Conservation (phyloP, 2,797 vertebrate species). For the Onychomys torridus region DNA sequence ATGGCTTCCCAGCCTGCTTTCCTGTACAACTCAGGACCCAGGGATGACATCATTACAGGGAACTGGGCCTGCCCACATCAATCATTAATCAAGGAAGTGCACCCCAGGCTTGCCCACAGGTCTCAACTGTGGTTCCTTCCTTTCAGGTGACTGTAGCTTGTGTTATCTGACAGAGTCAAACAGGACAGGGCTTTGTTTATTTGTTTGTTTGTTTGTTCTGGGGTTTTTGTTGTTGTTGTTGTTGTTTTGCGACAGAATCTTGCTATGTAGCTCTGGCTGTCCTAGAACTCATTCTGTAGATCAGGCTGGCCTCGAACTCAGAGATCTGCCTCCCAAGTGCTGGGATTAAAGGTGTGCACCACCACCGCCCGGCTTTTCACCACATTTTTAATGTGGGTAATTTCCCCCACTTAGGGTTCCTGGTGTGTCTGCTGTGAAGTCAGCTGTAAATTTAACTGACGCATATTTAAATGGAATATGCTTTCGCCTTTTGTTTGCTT, state of each 20-base stretch:
- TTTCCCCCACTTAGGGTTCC: background rate
- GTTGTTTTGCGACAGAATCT: background rate
- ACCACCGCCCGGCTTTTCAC: background rate
- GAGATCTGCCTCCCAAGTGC: background rate
- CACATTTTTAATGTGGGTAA: background rate
- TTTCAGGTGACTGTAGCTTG: background rate
- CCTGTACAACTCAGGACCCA: background rate
- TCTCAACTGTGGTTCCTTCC: background rate
- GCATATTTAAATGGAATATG: background rate
- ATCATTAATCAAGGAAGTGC: background rate
- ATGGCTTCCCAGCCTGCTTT: background rate
- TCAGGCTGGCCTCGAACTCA: background rate
- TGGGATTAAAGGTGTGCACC: background rate
- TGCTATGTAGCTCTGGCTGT: background rate
- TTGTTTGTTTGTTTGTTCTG: background rate
- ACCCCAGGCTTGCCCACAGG: background rate
- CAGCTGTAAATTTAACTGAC: background rate
- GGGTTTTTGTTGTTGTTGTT: too few relatives aligned
- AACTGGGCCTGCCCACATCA: background rate
- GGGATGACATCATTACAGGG: background rate
- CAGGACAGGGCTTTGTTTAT: background rate
- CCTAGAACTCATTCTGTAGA: background rate
- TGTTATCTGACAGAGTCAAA: background rate
- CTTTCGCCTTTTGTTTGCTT: background rate
- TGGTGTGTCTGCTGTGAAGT: background rate